Base-by-base conservation (phyloP, 1,140 invertebrate genomes). In the Drosophila mayri region DNA sequence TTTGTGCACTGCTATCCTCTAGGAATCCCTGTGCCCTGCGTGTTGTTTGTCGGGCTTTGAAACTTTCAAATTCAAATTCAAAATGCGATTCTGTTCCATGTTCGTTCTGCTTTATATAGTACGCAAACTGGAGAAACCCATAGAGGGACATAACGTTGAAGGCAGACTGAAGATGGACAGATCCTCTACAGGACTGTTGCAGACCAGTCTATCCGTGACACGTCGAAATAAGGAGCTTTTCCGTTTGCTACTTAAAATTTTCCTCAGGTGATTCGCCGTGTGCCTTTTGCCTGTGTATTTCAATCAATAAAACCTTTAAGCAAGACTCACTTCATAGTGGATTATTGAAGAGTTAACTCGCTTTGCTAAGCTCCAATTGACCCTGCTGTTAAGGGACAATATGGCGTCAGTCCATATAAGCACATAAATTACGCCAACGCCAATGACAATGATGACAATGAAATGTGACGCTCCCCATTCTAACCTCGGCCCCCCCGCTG, bases 391-490 rank as follows among this genome's bases (percentile, higher is more conserved):
- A 47, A 12, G 47, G 58, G 30, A 52, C 79, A 81, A 73, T 77
- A 73, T 66, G 79, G 41, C 32, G 57, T 54, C 54, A 62, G 62
- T 79, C 47, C 73, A 67, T 67, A 77, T 77, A 43, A 73, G 79
- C 32, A 74, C 67, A 81, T 77, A 81, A 81, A 82, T 82, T 82
- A 82, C 68, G 61, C 43, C 74, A 60, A 74, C 79, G 63, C 80
- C 80, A 82, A 75, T 82, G 80, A 82, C 80, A 82, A 81, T 82
- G 79, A 78, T 67, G 79, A 74, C 79, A 82, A 83, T 82, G 80
- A 82, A 82, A 82, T 75, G 80, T 66, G 75, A 82, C 40, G 70
- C 35, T 32, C 18, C 37, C 25, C 30, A 40, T 4, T 28, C 16
- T 12, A 37, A 4, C 32, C 18, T 18, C 52, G 20, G 35, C 11